Conservation (phyloP, 2,797 vertebrate genomes). For the Centroberyx gerrardi region DNA sequence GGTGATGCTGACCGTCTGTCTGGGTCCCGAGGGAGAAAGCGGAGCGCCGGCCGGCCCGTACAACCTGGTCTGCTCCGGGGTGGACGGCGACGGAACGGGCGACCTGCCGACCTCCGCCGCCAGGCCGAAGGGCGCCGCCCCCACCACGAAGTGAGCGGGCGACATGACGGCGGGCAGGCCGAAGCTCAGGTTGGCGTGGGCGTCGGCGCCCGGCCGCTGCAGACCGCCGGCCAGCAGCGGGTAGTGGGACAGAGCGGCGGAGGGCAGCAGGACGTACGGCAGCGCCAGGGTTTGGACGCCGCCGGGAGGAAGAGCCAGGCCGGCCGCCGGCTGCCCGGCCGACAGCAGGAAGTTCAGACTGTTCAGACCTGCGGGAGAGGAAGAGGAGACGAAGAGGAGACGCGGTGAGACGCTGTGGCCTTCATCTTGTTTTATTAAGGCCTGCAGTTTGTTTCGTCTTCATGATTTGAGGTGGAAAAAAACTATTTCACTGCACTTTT, state of each 20-base stretch:
- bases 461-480: too few relatives aligned
- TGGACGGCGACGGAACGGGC: constrained; percentile 63
- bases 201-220: constrained; percentile 63
- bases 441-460: too few relatives aligned
- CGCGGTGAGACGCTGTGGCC: background rate
- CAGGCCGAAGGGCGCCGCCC: constrained; percentile 73
- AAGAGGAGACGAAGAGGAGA: constrained; percentile 33
- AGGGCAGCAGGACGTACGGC: constrained; percentile 90
- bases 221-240: constrained; percentile 80
- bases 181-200: constrained; percentile 80
- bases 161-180: constrained; percentile 83
- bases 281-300: constrained; percentile 85
- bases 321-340: constrained; percentile 77
- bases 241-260: constrained; percentile 85
- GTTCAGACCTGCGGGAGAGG: constrained; percentile 85
- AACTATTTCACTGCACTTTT: too few relatives aligned
- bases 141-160: constrained; percentile 83
- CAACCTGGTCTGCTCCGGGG: constrained; percentile 73
- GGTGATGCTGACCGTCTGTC: constrained; percentile 66
- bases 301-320: constrained; percentile 71
- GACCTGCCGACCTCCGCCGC: constrained; percentile 59
- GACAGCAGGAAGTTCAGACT: constrained; percentile 90
- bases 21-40: constrained; percentile 76
- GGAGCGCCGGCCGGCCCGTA: constrained; percentile 48
- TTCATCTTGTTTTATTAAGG: too few relatives aligned